These are phyloP conservation scores for Ennomos fuscantarius DNA, from an alignment of 2,888 invertebrate genomes.

Conservation along the genomic window DNA sequence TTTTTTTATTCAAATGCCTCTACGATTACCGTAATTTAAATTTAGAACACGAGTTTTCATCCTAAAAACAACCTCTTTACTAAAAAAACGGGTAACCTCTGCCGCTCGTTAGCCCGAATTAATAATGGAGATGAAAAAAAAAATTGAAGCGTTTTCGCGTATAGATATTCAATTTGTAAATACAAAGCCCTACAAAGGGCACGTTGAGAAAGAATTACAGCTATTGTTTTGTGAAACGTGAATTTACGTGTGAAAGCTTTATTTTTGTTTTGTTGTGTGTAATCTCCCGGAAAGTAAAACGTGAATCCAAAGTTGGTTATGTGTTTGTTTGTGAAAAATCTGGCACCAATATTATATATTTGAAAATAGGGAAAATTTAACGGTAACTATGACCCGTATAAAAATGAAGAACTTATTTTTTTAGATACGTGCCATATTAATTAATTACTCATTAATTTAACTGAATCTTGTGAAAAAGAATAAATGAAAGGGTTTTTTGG, in stretches of 20 bases:
- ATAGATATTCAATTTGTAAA: conserved; percentile 45
- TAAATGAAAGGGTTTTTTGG: too few species aligned
- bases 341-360: conserved; percentile 15
- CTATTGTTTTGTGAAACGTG: conserved; percentile 35
- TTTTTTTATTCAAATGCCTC: too few species aligned
- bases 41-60: conserved; percentile 35
- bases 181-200: conserved; percentile 38
- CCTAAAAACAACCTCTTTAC: conserved; percentile 31
- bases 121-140: conserved; percentile 50
- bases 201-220: conserved; percentile 36
- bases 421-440: too few species aligned
- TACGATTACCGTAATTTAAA: too few species aligned
- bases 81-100: conserved; percentile 45
- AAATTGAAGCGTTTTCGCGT: conserved; percentile 21
- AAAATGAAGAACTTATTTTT: too few species aligned
- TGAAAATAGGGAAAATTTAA: conserved; percentile 6
- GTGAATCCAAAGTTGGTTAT: conserved; percentile 35
- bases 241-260: conserved; percentile 36
- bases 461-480: too few species aligned
- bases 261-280: conserved; percentile 35
- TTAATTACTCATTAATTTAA: too few species aligned
- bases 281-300: conserved; percentile 41
- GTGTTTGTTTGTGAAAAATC: conserved; percentile 32
- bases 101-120: conserved; percentile 63
- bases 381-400: background rate